Evolutionary conservation across 2,888 invertebrate species (phyloP).

Genomic region (Lasioglossum leucozonium): DNA sequence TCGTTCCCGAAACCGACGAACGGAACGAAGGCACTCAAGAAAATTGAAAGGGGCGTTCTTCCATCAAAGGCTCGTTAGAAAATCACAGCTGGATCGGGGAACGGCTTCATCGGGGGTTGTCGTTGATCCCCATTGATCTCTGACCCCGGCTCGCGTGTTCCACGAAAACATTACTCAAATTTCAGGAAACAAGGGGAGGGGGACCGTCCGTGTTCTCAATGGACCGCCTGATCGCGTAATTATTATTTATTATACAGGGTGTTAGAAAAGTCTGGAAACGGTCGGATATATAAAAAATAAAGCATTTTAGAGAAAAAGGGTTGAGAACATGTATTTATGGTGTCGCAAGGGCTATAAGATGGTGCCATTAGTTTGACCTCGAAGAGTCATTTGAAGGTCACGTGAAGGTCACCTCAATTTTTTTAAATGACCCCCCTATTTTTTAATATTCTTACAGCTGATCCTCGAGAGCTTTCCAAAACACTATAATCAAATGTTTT

Average conservation of each 20-base stretch:
- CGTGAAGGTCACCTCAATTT: too few species aligned
- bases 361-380: too few species aligned
- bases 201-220: neutral
- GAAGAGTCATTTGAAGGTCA: too few species aligned
- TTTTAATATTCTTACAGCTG: too few species aligned
- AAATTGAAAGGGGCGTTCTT: conserved; percentile 63
- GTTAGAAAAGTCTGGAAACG: too few species aligned
- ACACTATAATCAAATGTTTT: too few species aligned
- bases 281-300: too few species aligned
- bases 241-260: neutral
- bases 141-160: conserved; percentile 46
- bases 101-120: conserved; percentile 66
- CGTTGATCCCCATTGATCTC: conserved; percentile 54
- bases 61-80: conserved; percentile 66
- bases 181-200: conserved; percentile 38
- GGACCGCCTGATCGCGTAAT: neutral
- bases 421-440: too few species aligned
- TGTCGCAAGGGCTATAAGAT: too few species aligned
- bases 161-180: conserved; percentile 47
- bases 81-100: conserved; percentile 62
- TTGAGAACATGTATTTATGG: too few species aligned
- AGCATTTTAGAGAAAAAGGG: too few species aligned
- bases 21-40: conserved; percentile 59
- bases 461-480: too few species aligned
- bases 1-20: conserved; percentile 33